Evolutionary conservation across 30 jellyfish, hydroid and myxozoan species (phyloP), one percentile per base, ranked within the genome.

Genomic region (Aurelia sp.): DNA sequence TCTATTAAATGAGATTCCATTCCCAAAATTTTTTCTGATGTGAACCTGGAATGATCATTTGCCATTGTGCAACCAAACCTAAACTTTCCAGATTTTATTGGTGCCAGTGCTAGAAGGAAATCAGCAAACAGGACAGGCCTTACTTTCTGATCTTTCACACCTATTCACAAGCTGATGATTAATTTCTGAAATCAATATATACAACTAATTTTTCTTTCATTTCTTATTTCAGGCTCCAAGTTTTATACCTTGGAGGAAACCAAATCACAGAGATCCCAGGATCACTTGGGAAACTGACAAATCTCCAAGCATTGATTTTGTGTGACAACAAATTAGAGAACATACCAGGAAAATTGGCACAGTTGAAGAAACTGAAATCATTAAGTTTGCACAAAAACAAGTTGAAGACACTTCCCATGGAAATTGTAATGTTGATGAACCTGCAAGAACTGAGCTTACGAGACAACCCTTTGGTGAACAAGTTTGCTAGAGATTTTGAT

Each of bases 191-290:
- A 71, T 73, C 22, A 4, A 13, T 72, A n/a, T n/a, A n/a, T n/a
- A 13, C 6, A 12, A 21, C 18, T 73, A 62, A 13, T 47, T 19
- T n/a, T n/a, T n/a, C n/a, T n/a, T 64, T 16, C 71, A 10, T 73
- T 15, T 62, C 65, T 9, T 60, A 5, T 79, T 41, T 17, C 83
- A 95, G 99, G 82, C 76, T 95, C 75, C 88, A 73, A 47, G 92
- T 95, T 13, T 76, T 95, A 66, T 95, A 95, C 81, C 99, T 95
- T 85, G 99, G 99, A 58, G 99, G 99, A 16, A 95, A 95, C 52
- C 62, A 50, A 19, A 22, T 95, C 7, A 48, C 68, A 11, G 51
- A 47, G 16, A 88, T 95, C 20, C 91, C 97, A 6, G 86, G 74
- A n/a, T 37, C 92, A 70, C 62, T 95, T 15, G 94, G 97, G 11